phyloP scores from a whole-genome alignment of 2,797 vertebrate genomes.

The Poeciliopsis turneri region DNA sequence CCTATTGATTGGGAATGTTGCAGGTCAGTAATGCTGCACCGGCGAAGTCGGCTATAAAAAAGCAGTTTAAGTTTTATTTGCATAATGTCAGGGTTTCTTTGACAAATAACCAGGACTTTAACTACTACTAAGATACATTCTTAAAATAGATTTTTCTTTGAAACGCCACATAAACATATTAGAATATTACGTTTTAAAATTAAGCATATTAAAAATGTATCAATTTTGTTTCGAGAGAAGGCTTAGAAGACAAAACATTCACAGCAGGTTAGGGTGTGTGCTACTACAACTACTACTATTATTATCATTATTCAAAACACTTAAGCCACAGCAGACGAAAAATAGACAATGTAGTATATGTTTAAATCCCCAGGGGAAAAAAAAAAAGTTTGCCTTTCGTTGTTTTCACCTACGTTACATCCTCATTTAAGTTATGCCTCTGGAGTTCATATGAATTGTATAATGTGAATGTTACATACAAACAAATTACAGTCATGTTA shows the following conservation, averaged over 20 bases:
- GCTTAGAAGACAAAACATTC: neutral
- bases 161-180: neutral
- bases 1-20: constrained; percentile 34
- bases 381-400: neutral
- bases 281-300: no score
- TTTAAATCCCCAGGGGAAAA: neutral
- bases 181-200: neutral
- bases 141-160: neutral
- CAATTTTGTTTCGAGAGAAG: neutral
- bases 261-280: neutral
- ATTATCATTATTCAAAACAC: neutral
- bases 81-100: neutral
- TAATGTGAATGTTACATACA: neutral
- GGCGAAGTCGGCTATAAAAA: neutral
- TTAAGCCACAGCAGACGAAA: neutral
- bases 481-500: neutral
- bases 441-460: neutral
- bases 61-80: neutral
- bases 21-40: constrained; percentile 53
- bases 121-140: neutral
- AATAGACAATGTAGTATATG: neutral
- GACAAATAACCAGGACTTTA: neutral
- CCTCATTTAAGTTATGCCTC: neutral
- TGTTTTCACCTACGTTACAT: neutral
- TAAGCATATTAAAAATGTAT: neutral